Conservation (phyloP, 1,140 invertebrate species). For the Ips typographus region DNA sequence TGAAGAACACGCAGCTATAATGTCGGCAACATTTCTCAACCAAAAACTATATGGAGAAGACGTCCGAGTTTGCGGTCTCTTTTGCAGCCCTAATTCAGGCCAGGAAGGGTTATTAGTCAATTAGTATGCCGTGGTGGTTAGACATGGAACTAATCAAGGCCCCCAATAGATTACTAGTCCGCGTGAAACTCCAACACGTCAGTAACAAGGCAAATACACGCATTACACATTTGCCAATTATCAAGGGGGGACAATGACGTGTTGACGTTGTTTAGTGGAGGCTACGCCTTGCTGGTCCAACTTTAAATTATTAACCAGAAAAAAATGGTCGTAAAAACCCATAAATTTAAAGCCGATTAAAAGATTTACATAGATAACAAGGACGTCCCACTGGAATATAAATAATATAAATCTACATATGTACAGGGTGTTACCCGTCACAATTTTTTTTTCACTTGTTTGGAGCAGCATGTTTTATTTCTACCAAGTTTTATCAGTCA, state of each 20-base stretch:
- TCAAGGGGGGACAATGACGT: not conserved
- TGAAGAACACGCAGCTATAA: too few relatives aligned
- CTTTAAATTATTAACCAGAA: not conserved
- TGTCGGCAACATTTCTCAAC: too few relatives aligned
- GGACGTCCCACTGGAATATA: slow-evolving; percentile 1
- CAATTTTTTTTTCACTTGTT: too few relatives aligned
- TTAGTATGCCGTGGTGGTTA: slow-evolving; percentile 14
- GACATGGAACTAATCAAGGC: slow-evolving; percentile 11
- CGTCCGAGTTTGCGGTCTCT: too few relatives aligned
- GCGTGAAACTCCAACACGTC: slow-evolving; percentile 17
- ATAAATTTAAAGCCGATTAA: slow-evolving; percentile 15
- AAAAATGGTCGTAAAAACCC: slow-evolving; percentile 1
- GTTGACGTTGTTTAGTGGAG: too few relatives aligned
- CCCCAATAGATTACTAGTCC: not conserved
- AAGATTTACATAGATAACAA: slow-evolving; percentile 15
- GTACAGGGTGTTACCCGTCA: too few relatives aligned
- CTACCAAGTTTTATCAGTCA: too few relatives aligned
- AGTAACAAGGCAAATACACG: slow-evolving; percentile 19
- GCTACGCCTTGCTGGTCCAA: not conserved
- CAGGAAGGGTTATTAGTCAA: slow-evolving; percentile 1
- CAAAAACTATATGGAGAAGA: too few relatives aligned
- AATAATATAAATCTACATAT: not conserved
- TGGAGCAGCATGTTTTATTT: too few relatives aligned
- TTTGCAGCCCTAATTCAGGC: too few relatives aligned
- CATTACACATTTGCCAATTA: slow-evolving; percentile 20